Evolutionary conservation across 2,888 invertebrate species (phyloP), one percentile per base, ranked within the genome.

Genomic region (Acanthopleura granulata): DNA sequence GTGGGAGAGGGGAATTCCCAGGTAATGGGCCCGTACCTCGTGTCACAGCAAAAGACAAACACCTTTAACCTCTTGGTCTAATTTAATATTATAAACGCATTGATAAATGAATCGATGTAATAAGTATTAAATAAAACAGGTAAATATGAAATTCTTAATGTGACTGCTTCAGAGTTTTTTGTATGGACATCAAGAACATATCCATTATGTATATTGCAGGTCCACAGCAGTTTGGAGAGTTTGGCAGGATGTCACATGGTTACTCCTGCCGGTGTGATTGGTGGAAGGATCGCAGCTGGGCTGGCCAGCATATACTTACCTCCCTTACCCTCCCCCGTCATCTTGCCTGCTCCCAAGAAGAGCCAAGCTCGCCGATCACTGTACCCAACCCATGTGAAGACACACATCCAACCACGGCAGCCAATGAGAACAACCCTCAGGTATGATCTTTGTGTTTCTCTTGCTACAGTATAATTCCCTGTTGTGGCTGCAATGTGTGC

Each of bases 401-500:
- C 57, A 18, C 3, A 57, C 18, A 16, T 14, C 25, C 15, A 27
- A 3, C 6, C 25, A 12, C 27, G 29, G 40, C 73, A 78, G 30
- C 78, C 78, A 49, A 71, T 80, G 22, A 81, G 87, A 62, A 87
- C 86, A 0, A 79, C 84, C 25, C 81, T 87, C 0, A 85, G 85
- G 87, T 87, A 80, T 79, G 83, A 78, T 27, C 4, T 57, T 40
- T 6, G 40, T 40, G 40, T 9, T 6, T 9, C 3, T 3, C 3
- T 3, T 6, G 40, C 40, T 9, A 40, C 40, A 40, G 40, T 9
- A 3, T 40, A 40, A 40, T 9, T 40, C 3, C 40, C 40, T 9
- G 40, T 40, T 40, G 9, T 9, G 9, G 4, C 9, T 40, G 3
- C 9, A 40, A 9, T 40, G 3, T 40, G 40, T 40, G 9, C 40